A percentile compares a stretch with the other conserved stretches of the same genome.
phyloP scores from a whole-genome alignment of 1,140 invertebrate species.

The Neotoxoptera formosana region DNA sequence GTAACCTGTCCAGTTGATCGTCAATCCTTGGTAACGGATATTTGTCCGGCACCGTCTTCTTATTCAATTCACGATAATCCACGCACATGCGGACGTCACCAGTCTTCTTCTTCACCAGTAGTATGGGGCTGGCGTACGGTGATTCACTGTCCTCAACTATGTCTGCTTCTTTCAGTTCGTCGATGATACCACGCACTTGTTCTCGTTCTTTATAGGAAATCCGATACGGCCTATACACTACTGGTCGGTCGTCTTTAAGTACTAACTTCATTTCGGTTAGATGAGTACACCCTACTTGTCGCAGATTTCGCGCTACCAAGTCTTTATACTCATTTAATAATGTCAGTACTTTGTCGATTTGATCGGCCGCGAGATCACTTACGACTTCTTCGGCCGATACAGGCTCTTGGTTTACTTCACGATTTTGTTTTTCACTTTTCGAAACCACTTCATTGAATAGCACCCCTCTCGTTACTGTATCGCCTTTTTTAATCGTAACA shows the following conservation, averaged over 20 bases:
- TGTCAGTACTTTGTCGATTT: too few relatives aligned
- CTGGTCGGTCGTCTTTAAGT: background rate
- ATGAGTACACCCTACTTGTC: constrained; percentile 13
- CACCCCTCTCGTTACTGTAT: background rate
- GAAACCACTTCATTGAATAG: background rate
- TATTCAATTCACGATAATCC: background rate
- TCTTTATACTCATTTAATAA: constrained; percentile 22
- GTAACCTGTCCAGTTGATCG: constrained; percentile 60
- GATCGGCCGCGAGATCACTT: background rate
- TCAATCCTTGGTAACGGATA: constrained; percentile 3
- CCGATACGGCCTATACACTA: constrained; percentile 12
- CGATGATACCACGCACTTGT: background rate
- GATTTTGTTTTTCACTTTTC: background rate
- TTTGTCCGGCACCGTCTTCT: background rate
- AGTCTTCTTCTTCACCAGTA: constrained; percentile 15
- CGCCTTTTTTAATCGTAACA: background rate
- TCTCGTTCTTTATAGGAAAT: background rate
- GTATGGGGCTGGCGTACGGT: background rate
- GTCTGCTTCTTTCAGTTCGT: background rate
- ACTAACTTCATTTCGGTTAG: background rate
- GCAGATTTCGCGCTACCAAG: background rate
- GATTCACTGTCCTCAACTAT: background rate
- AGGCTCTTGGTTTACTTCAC: background rate
- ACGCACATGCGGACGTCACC: background rate
- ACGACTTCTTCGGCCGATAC: background rate